Conservation (phyloP, 2,113 vertebrate genomes). For the Porphyrio hochstetteri region DNA sequence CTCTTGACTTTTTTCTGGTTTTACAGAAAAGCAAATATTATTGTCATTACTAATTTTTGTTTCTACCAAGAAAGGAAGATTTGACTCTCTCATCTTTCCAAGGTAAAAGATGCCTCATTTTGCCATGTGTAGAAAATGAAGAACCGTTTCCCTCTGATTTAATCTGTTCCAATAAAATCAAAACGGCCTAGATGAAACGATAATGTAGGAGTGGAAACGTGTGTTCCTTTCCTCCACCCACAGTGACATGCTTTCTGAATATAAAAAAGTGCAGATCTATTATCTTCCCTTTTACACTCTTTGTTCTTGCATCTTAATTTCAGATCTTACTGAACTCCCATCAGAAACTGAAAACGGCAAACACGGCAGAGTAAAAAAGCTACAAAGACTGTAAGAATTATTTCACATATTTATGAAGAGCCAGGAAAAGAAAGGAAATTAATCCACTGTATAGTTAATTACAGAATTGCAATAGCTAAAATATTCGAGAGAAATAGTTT, state of each 20-base stretch:
- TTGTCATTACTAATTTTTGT: background rate
- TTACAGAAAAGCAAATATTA: background rate
- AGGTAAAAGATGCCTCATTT: background rate
- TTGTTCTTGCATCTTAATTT: conserved; percentile 27
- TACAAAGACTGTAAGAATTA: background rate
- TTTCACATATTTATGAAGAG: conserved; percentile 21
- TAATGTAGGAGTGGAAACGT: background rate
- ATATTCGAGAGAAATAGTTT: conserved; percentile 44
- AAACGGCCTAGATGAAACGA: background rate
- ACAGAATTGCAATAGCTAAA: conserved; percentile 30
- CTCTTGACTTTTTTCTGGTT: background rate
- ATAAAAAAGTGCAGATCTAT: background rate
- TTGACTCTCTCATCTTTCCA: background rate
- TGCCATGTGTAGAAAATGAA: background rate
- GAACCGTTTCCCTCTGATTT: background rate
- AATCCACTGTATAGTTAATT: conserved; percentile 1
- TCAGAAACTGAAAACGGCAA: conserved; percentile 40
- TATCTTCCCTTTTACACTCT: conserved; percentile 38
- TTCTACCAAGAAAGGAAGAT: background rate
- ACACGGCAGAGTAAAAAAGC: conserved; percentile 22
- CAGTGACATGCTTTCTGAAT: background rate
- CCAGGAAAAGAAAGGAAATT: conserved; percentile 48
- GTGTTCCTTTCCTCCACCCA: background rate
- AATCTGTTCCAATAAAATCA: background rate
- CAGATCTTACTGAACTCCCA: conserved; percentile 20